These are phyloP conservation scores for Mohoua ochrocephala DNA, from an alignment of 2,113 vertebrate genomes.

Conservation along the genomic window DNA sequence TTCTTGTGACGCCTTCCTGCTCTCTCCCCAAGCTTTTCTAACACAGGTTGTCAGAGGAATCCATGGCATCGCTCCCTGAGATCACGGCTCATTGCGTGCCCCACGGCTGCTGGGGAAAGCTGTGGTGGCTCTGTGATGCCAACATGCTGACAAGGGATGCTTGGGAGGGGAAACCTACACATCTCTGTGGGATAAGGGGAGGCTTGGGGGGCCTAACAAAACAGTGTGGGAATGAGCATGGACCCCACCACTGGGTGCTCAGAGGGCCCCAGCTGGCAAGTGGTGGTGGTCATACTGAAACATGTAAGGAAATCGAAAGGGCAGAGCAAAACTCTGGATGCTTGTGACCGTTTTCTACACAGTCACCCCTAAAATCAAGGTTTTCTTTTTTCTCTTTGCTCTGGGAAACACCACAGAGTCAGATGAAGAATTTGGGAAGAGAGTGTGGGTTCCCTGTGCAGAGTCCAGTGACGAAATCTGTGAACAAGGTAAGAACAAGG, in stretches of 20 bases:
- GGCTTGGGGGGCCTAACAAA: neutral
- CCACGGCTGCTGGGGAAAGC: fast-evolving
- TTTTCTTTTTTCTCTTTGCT: slow-evolving; percentile 46
- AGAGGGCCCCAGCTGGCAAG: neutral
- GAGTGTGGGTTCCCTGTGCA: slow-evolving; percentile 51
- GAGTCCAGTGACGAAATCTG: slow-evolving; percentile 36
- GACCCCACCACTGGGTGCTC: neutral
- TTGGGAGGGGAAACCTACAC: neutral
- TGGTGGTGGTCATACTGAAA: neutral
- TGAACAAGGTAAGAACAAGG: slow-evolving; percentile 54
- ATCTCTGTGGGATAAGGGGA: neutral
- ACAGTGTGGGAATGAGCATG: fast-evolving
- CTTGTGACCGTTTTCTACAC: neutral
- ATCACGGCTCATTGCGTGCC: fast-evolving
- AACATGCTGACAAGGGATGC: neutral
- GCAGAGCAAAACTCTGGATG: neutral
- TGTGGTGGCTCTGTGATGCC: fast-evolving
- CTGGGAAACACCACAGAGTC: neutral
- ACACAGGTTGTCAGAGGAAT: neutral
- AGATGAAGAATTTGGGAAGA: slow-evolving; percentile 58
- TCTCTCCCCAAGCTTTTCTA: neutral
- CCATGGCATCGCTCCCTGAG: neutral
- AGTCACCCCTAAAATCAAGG: neutral
- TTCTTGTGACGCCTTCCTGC: neutral
- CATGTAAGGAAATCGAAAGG: neutral